Base-by-base conservation (phyloP, 2,113 vertebrate genomes). In the Myanophis thanlyinensis region DNA sequence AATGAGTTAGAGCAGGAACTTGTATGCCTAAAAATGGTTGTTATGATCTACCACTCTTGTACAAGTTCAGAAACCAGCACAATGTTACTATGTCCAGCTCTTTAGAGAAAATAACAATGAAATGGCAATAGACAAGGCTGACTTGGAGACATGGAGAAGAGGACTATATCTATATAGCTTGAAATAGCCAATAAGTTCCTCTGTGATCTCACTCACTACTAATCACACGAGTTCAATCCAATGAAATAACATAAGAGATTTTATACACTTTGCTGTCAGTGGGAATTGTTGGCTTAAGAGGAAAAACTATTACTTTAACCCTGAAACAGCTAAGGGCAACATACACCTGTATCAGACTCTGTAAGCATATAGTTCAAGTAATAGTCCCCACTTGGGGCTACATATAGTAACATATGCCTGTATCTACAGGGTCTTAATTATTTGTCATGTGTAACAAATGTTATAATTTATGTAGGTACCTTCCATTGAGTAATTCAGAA, bases 371-470 rank as follows among this genome's bases (percentile, higher is more conserved):
- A 44, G 49, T 48, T 51, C 47, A 88, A 40, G 8, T 51, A 30
- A 35, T n/a, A 87, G 9, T 49, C 22, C 35, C 89, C 80, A 85
- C 90, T 25, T 30, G 15, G 73, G 73, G 88, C 52, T 86, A 88
- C 54, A 91, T 90, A 90, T 90, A 88, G 40, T 47, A 46, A 87
- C 91, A 5, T 56, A 3, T 51, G 46, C 85, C 56, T 92, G 35
- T 73, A 49, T 40, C 22, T 84, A 48, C 27, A 46, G 5, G 93
- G 8, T 85, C 92, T 84, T 93, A 88, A 51, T 46, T 85, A 89
- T 90, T 90, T 80, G 9, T 91, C 23, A 51, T n/a, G 12, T 53
- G n/a, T 95, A 90, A 95, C 4, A 59, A 85, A 92, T 93, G 53
- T 49, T 22, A 35, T 44, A 44, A 90, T 30, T 51, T 40, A 73